phyloP scores from a whole-genome alignment of 1,140 invertebrate genomes.

The Drosophila setifemur region DNA sequence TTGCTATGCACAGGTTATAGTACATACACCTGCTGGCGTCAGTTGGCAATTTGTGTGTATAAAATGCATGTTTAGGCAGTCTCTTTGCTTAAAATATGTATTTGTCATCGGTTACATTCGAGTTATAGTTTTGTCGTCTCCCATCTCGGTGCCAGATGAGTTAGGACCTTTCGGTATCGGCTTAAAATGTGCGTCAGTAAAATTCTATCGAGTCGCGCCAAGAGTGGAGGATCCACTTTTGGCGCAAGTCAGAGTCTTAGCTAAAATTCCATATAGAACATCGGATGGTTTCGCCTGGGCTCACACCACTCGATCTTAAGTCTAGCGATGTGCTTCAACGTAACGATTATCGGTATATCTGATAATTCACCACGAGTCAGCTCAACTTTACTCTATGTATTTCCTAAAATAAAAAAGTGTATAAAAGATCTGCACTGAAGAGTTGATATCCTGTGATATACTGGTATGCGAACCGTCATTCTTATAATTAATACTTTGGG shows the following conservation, averaged over 20 bases:
- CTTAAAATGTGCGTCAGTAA: constrained; percentile 43
- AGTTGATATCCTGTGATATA: constrained; percentile 25
- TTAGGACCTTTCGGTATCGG: constrained; percentile 19
- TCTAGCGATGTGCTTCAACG: background rate
- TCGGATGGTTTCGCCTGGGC: too few relatives aligned
- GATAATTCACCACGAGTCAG: background rate
- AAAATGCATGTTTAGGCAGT: constrained; percentile 71
- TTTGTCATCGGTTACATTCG: constrained; percentile 75
- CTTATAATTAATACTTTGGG: constrained; percentile 76
- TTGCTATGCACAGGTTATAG: constrained; percentile 41
- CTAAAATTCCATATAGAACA: constrained; percentile 38
- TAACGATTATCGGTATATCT: background rate
- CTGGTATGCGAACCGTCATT: constrained; percentile 7
- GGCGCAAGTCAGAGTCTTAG: constrained; percentile 47
- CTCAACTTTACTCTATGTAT: constrained; percentile 31
- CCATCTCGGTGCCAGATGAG: constrained; percentile 14
- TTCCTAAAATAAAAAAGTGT: constrained; percentile 44
- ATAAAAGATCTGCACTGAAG: constrained; percentile 50
- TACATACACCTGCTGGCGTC: constrained; percentile 35
- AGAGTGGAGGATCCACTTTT: constrained; percentile 39
- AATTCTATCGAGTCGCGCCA: constrained; percentile 43
- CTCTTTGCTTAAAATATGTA: constrained; percentile 65
- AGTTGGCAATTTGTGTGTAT: constrained; percentile 60
- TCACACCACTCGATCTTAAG: background rate
- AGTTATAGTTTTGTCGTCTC: constrained; percentile 41